Evolutionary conservation across 2,797 vertebrate genomes (phyloP).

Genomic region (Iguana delicatissima): DNA sequence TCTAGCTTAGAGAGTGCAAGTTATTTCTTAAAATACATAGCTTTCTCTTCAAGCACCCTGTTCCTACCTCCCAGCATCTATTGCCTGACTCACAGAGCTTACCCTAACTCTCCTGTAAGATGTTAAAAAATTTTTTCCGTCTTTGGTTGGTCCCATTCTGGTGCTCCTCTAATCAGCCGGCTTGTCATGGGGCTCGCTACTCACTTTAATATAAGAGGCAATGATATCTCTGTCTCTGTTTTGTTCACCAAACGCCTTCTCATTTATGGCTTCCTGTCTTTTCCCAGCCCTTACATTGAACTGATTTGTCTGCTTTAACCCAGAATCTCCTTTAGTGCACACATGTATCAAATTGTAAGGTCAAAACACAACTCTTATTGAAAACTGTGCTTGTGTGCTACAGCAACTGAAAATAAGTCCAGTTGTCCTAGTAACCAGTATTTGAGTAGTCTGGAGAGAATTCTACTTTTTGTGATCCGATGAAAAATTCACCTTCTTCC

Average conservation of each 20-base stretch:
- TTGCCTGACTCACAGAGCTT: neutral
- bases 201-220: neutral
- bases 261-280: neutral
- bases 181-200: neutral
- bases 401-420: constrained; percentile 67
- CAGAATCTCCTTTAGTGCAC: neutral
- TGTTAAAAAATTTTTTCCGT: neutral
- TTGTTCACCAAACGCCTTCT: neutral
- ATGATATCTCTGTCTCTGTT: neutral
- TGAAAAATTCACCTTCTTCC: constrained; percentile 44
- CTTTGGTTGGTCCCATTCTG: neutral
- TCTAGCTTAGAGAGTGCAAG: neutral
- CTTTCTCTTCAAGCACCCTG: neutral
- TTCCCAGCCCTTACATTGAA: neutral
- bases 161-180: neutral
- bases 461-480: constrained; percentile 50
- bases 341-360: constrained; percentile 9
- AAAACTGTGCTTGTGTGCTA: constrained; percentile 43
- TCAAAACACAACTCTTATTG: constrained; percentile 40
- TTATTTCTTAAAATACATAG: neutral
- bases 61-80: neutral
- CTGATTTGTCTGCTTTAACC: neutral
- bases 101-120: neutral
- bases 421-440: constrained; percentile 70
- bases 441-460: constrained; percentile 40